A percentile compares a stretch with the other conserved stretches of the same genome.
These are phyloP conservation scores for Philereme vetulata DNA, from an alignment of 2,888 invertebrate genomes.

Conservation along the genomic window DNA sequence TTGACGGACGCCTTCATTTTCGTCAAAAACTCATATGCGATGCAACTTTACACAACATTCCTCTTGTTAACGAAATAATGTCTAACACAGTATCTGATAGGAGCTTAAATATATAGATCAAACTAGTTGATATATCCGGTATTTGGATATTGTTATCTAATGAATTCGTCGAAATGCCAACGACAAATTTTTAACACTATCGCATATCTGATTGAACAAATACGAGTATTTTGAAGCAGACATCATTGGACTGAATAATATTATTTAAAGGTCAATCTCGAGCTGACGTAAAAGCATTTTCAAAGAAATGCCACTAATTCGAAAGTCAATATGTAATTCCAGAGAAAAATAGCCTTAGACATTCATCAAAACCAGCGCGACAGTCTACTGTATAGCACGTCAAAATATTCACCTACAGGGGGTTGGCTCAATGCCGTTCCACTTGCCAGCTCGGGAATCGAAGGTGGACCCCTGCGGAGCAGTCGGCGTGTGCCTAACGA, in stretches of 20 bases:
- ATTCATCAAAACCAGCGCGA: constrained; percentile 67
- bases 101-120: constrained; percentile 16
- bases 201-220: constrained; percentile 18
- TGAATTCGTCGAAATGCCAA: constrained; percentile 16
- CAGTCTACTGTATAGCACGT: constrained; percentile 69
- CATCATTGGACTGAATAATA: no score
- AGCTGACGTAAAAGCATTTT: neutral
- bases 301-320: constrained; percentile 19
- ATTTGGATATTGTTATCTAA: constrained; percentile 13
- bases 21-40: constrained; percentile 41
- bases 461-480: constrained; percentile 74
- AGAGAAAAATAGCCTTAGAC: constrained; percentile 29
- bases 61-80: neutral
- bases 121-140: constrained; percentile 15
- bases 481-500: constrained; percentile 76
- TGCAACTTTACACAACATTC: constrained; percentile 5
- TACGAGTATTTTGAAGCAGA: constrained; percentile 9
- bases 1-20: constrained; percentile 78
- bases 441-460: constrained; percentile 74
- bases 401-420: constrained; percentile 78
- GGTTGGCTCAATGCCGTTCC: constrained; percentile 70
- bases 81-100: neutral
- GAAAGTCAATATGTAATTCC: constrained; percentile 24
- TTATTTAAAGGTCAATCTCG: neutral
- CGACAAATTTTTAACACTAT: constrained; percentile 15